Conservation (phyloP, 2,797 vertebrate genomes). For the Echeneis naucrates region DNA sequence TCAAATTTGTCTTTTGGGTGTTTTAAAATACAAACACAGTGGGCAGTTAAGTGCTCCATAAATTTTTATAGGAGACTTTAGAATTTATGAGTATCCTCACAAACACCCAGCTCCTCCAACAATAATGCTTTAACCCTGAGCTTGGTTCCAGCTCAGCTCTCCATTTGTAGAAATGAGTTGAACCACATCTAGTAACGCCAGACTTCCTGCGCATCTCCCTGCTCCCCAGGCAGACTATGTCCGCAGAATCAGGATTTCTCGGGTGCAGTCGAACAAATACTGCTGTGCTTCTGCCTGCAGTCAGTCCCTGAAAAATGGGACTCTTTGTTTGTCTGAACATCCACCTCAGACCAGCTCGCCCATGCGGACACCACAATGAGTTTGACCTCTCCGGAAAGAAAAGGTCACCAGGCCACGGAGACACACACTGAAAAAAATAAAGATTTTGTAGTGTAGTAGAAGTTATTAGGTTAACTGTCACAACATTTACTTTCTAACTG, state of each 20-base stretch:
- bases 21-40: neutral
- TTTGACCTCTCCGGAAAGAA: neutral
- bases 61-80: too few species aligned
- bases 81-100: neutral
- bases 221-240: slow-evolving; percentile 11
- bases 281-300: slow-evolving; percentile 8
- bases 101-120: slow-evolving; percentile 25
- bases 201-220: slow-evolving; percentile 21
- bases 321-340: slow-evolving; percentile 3
- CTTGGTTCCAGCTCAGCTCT: slow-evolving; percentile 33
- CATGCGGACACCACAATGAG: neutral
- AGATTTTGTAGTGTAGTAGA: too few species aligned
- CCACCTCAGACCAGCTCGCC: neutral
- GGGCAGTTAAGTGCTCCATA: neutral
- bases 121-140: slow-evolving; percentile 32
- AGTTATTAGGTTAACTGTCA: too few species aligned
- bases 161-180: slow-evolving; percentile 33
- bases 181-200: slow-evolving; percentile 24
- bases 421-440: too few species aligned
- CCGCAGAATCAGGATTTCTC: slow-evolving; percentile 10
- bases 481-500: too few species aligned
- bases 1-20: neutral
- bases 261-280: slow-evolving; percentile 19
- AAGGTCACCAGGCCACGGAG: neutral
- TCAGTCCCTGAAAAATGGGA: slow-evolving; percentile 1